Evolutionary conservation across 2,797 vertebrate genomes (phyloP).

Genomic region (Lithobates pipiens): DNA sequence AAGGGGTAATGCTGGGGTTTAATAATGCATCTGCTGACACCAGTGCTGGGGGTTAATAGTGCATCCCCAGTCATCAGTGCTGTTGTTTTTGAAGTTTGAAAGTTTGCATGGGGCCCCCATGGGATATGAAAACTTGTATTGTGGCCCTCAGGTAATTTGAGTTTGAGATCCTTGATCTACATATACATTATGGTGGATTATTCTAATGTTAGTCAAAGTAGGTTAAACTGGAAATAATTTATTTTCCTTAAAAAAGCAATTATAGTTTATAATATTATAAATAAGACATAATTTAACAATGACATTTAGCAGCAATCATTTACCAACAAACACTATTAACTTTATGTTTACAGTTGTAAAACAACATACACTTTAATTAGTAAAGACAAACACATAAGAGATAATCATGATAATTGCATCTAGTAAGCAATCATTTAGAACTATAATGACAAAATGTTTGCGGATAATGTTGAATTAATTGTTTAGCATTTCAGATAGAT

Average conservation of each 20-base stretch:
- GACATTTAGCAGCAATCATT: background rate
- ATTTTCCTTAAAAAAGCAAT: too few relatives aligned
- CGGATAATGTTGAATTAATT: conserved; percentile 14
- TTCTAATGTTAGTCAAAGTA: background rate
- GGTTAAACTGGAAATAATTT: too few relatives aligned
- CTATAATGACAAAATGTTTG: conserved; percentile 17
- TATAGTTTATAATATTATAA: background rate
- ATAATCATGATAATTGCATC: background rate
- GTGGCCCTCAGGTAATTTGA: too few relatives aligned
- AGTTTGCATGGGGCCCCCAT: too few relatives aligned
- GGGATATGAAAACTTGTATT: too few relatives aligned
- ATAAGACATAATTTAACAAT: background rate
- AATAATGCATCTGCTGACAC: too few relatives aligned
- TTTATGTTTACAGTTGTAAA: conserved; percentile 31
- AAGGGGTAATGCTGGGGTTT: too few relatives aligned
- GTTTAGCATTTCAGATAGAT: conserved; percentile 16
- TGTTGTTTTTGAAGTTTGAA: too few relatives aligned
- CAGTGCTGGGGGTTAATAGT: too few relatives aligned
- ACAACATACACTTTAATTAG: background rate
- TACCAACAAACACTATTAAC: conserved; percentile 10
- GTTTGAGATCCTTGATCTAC: too few relatives aligned
- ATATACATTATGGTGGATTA: background rate
- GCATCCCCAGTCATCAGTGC: too few relatives aligned
- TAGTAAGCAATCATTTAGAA: conserved; percentile 1
- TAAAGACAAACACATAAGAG: background rate